Conservation (phyloP, 2,888 invertebrate species). For the Lamellibrachia columna region DNA sequence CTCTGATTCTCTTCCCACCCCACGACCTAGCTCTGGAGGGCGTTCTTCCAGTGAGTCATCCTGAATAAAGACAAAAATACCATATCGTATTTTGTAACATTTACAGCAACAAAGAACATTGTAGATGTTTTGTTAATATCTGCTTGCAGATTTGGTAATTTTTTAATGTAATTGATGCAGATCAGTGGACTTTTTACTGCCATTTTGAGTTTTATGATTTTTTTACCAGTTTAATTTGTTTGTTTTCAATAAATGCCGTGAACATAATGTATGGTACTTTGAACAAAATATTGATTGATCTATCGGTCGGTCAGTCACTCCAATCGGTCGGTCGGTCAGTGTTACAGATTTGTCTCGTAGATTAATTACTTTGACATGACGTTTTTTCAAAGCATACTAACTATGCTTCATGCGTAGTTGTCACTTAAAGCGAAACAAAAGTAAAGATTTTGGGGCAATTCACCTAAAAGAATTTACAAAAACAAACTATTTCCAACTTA, state of each 20-base stretch:
- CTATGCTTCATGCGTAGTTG: too few relatives aligned
- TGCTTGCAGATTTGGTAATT: neutral
- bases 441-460: too few relatives aligned
- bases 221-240: neutral
- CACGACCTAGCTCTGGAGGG: constrained; percentile 58
- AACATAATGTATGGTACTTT: neutral
- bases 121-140: neutral
- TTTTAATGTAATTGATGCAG: neutral
- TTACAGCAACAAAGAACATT: neutral
- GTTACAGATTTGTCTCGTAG: too few relatives aligned
- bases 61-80: neutral
- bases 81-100: neutral
- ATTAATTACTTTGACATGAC: too few relatives aligned
- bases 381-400: too few relatives aligned
- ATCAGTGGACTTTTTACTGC: neutral
- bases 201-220: neutral
- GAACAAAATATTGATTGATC: neutral
- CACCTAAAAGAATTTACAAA: too few relatives aligned
- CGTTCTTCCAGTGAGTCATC: constrained; percentile 31
- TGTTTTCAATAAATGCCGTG: neutral
- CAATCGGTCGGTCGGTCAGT: too few relatives aligned
- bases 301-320: too few relatives aligned
- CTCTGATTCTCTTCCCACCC: constrained; percentile 52
- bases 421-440: too few relatives aligned
- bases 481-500: too few relatives aligned